These are phyloP conservation scores for Saguinus midas DNA, from an alignment of 2,113 vertebrate species.

Conservation along the genomic window DNA sequence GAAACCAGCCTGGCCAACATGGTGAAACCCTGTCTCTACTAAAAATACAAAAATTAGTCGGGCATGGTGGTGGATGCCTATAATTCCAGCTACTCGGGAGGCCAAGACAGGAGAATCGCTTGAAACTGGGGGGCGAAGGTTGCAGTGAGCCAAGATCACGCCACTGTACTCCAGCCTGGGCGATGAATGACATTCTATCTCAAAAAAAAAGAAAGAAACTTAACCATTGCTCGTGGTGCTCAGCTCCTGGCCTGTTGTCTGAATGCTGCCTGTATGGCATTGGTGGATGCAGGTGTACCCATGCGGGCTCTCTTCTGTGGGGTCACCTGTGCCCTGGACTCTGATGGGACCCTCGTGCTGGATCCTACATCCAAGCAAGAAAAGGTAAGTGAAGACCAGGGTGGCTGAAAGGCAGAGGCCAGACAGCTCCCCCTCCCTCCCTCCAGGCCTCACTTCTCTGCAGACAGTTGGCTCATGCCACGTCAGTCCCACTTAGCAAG, in stretches of 20 bases:
- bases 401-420: background rate
- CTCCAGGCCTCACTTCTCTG: background rate
- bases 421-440: background rate
- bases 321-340: conserved; percentile 89
- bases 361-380: conserved; percentile 91
- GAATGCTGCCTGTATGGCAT: conserved; percentile 91
- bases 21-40: too few species aligned
- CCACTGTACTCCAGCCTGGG: too few species aligned
- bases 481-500: background rate
- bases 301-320: conserved; percentile 92
- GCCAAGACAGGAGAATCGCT: too few species aligned
- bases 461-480: background rate
- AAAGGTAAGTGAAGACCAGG: conserved; percentile 84
- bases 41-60: too few species aligned
- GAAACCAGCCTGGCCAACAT: too few species aligned
- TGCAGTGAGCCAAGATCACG: too few species aligned
- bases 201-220: too few species aligned
- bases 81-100: too few species aligned
- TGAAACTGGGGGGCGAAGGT: too few species aligned
- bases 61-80: too few species aligned
- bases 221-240: background rate
- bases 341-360: conserved; percentile 84
- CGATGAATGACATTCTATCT: too few species aligned
- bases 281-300: conserved; percentile 93
- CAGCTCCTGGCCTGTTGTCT: conserved; percentile 92